Base-by-base conservation (phyloP, 2,797 vertebrate genomes). In the Diplodus sargus region DNA sequence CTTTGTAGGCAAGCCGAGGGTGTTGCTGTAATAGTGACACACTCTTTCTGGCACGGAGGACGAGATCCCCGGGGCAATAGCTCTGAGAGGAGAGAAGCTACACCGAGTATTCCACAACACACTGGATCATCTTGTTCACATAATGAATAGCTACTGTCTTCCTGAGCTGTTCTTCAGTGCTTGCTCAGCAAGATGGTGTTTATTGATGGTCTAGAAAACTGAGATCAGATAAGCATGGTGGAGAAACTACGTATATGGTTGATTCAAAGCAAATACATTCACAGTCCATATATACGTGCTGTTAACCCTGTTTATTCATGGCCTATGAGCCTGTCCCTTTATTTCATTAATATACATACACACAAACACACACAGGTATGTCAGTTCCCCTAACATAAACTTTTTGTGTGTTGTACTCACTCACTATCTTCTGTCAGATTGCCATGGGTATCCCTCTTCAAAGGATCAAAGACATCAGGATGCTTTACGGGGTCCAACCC, bases 111-210 rank as follows among this genome's bases (percentile, higher is more conserved):
- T 99, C 92, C 98, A 99, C 91, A 98, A 90, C 58, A 98, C 97
- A 42, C 92, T 99, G 65, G 98, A 98, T 92, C 98, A 99, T 87
- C 94, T 99, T 64, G 96, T 97, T 80, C 97, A 99, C 16, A 96
- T 99, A 67, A 99, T 99, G 98, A 98, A 95, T 0, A 98, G 98
- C 11, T 99, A 93, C 93, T 99, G 98, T 92, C 96, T 99, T 62
- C 98, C 98, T 5, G 98, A 99, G 85, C 96, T 97, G 79, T 99
- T 97, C 92, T 99, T 98, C 83, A 95, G 94, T 80, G 86, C 20
- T 85, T 99, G 95, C 18, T 61, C 22, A 45, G 2, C 30, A 53
- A 70, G 52, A 84, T 49, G 12, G n/a, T 67, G n/a, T 67, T 42
- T 47, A 16, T 39, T 1, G 13, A 34, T 69, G 70, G 42, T 70